A percentile compares a stretch with the other conserved stretches of the same genome.
Conservation (phyloP, 2,797 vertebrate species). For the Paratrypauchen microcephalus region DNA sequence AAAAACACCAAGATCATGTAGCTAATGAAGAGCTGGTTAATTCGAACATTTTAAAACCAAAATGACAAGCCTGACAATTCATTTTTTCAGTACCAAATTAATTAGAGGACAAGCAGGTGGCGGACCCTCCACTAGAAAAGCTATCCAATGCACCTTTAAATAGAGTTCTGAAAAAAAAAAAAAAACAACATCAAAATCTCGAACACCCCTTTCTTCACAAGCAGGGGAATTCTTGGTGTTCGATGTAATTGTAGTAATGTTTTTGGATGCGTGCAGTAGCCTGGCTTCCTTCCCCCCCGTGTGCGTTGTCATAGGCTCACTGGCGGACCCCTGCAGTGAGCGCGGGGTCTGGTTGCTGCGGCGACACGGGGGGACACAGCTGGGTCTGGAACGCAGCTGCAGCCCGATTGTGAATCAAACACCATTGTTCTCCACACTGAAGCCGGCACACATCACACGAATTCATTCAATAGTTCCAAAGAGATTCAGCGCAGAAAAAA, state of each 20-base stretch:
- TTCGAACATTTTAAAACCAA: too few species aligned
- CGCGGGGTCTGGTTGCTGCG: constrained; percentile 49
- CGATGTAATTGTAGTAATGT: constrained; percentile 69
- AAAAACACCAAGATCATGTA: too few species aligned
- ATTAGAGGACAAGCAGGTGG: too few species aligned
- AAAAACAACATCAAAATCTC: neutral
- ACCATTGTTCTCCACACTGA: constrained; percentile 58
- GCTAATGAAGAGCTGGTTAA: too few species aligned
- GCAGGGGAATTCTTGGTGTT: constrained; percentile 32
- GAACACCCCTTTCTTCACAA: neutral
- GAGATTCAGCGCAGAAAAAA: constrained; percentile 25
- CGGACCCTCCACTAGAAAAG: too few species aligned
- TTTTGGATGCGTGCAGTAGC: constrained; percentile 42
- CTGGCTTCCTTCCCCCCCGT: constrained; percentile 48
- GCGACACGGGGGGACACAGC: constrained; percentile 56
- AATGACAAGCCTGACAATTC: too few species aligned
- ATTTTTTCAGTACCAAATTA: too few species aligned
- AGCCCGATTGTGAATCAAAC: constrained; percentile 77
- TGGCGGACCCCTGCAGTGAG: constrained; percentile 55
- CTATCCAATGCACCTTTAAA: too few species aligned
- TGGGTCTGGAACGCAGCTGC: constrained; percentile 77
- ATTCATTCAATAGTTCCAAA: constrained; percentile 37
- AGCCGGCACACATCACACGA: constrained; percentile 38
- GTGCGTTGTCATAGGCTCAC: constrained; percentile 48
- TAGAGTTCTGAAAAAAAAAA: too few species aligned